Evolutionary conservation across 2,113 vertebrate species (phyloP).

Genomic region (Dromas ardeola): DNA sequence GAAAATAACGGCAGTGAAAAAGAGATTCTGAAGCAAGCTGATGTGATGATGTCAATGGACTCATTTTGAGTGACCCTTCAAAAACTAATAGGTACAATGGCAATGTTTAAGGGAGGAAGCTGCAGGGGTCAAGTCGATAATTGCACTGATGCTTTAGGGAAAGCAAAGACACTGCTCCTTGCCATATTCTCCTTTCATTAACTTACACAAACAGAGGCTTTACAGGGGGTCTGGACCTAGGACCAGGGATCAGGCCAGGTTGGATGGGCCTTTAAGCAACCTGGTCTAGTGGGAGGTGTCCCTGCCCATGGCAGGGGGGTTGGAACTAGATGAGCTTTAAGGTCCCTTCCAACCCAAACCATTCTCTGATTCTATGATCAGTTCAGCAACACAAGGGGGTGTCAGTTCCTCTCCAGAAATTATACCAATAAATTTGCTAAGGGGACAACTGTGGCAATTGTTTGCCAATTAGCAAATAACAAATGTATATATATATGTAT

Average conservation of each 20-base stretch:
- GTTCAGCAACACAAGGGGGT: not conserved
- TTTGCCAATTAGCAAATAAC: not conserved
- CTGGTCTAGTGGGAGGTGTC: not conserved
- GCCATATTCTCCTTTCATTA: not conserved
- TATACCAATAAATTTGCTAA: not conserved
- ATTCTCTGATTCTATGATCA: not conserved
- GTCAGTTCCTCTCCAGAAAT: not conserved
- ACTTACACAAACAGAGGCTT: not conserved
- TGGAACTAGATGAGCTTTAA: not conserved
- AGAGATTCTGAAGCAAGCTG: not conserved
- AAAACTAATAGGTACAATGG: not conserved
- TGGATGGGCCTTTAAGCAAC: not conserved
- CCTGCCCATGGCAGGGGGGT: not conserved
- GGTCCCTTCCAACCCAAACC: not conserved
- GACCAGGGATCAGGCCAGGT: not conserved
- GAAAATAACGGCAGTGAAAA: not conserved
- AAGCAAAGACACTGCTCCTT: not conserved
- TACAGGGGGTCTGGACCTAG: not conserved
- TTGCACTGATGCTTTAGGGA: not conserved
- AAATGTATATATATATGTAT: not conserved
- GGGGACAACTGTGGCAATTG: not conserved
- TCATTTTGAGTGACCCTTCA: not conserved
- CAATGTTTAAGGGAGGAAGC: not conserved
- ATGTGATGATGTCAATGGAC: not conserved
- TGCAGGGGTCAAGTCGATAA: not conserved